Conservation (phyloP, 2,797 vertebrate genomes). For the Falco biarmicus region DNA sequence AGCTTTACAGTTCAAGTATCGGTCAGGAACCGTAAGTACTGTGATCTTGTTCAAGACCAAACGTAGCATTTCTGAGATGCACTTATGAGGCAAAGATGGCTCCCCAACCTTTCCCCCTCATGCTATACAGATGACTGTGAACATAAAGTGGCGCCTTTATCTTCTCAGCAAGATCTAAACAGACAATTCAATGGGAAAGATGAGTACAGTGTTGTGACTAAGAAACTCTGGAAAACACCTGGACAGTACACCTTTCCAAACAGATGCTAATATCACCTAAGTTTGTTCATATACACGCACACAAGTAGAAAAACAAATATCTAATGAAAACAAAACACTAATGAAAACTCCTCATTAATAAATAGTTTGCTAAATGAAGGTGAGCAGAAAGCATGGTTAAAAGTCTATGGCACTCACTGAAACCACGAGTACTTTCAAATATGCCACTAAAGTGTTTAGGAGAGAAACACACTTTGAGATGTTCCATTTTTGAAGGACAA, state of each 20-base stretch:
- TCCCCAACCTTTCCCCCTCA: background rate
- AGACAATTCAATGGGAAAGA: background rate
- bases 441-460: background rate
- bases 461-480: background rate
- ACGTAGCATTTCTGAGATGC: background rate
- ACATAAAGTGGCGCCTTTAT: background rate
- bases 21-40: background rate
- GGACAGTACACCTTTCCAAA: background rate
- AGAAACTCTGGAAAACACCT: background rate
- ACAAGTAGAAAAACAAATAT: background rate
- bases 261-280: background rate
- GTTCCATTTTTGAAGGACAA: background rate
- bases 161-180: background rate
- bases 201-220: rapidly evolving
- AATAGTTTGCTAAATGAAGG: background rate
- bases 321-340: background rate
- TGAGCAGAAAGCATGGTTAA: background rate
- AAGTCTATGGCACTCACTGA: background rate
- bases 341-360: background rate
- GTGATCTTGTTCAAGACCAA: background rate
- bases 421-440: background rate
- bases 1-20: background rate
- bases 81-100: background rate
- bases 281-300: background rate
- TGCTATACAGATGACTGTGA: background rate